These are phyloP conservation scores for Thera obeliscata DNA, from an alignment of 2,888 invertebrate genomes.

Conservation along the genomic window DNA sequence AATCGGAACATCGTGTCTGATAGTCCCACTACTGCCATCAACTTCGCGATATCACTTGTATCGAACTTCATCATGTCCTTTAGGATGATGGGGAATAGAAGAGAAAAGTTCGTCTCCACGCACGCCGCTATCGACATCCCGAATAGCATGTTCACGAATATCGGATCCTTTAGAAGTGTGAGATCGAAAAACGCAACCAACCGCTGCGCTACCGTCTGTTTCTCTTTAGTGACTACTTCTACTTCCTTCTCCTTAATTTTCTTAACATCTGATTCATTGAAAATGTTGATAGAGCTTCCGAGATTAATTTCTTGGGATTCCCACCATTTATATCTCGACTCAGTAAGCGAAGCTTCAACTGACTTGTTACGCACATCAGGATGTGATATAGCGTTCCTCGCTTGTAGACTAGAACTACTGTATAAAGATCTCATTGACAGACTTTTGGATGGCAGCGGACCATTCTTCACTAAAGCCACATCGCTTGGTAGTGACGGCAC, in stretches of 20 bases:
- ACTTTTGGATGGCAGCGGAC: slow-evolving; percentile 61
- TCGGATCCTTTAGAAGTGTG: slow-evolving; percentile 86
- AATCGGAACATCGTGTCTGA: slow-evolving; percentile 86
- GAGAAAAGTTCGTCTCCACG: slow-evolving; percentile 88
- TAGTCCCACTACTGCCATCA: slow-evolving; percentile 86
- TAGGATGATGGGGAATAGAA: slow-evolving; percentile 87
- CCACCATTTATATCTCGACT: slow-evolving; percentile 81
- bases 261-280: slow-evolving; percentile 65
- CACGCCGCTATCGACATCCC: slow-evolving; percentile 88
- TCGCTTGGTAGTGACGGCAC: slow-evolving; percentile 46
- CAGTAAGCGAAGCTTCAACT: slow-evolving; percentile 55
- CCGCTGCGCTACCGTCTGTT: slow-evolving; percentile 53
- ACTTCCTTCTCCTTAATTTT: slow-evolving; percentile 52
- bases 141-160: slow-evolving; percentile 87
- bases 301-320: slow-evolving; percentile 84
- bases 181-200: slow-evolving; percentile 86
- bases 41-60: slow-evolving; percentile 84
- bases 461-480: slow-evolving; percentile 55
- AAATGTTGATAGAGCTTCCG: slow-evolving; percentile 85
- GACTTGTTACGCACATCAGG: slow-evolving; percentile 69
- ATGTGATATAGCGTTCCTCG: slow-evolving; percentile 72
- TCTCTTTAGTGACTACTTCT: slow-evolving; percentile 39
- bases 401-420: slow-evolving; percentile 58
- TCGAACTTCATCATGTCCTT: slow-evolving; percentile 85
- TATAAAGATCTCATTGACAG: slow-evolving; percentile 71